Evolutionary conservation across 2,113 vertebrate genomes (phyloP), one percentile per base, ranked within the genome.

Genomic region (Ophthalmolycus amberensis): DNA sequence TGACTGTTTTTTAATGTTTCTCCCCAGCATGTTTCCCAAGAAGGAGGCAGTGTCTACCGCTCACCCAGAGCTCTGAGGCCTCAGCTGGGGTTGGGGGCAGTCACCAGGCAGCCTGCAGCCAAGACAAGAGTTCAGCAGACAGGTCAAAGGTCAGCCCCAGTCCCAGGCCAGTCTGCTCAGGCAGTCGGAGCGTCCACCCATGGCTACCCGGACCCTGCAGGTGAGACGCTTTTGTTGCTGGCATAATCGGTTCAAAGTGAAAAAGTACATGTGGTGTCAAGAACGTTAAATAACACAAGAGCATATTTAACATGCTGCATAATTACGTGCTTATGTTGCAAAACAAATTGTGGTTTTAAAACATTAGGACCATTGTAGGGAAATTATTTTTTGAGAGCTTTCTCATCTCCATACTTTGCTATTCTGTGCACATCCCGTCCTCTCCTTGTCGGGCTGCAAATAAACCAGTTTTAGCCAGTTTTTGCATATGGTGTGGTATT

Each of bases 41-140:
- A 94, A 5, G 88, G 78, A 29, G 92, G 96, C 9, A 93, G 91
- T 65, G 94, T 96, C 77, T 97, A 96, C 83, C 95, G 95, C 16
- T 96, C 97, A 25, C 95, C 98, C 87, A 96, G 97, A 95, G 94
- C 96, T 25, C 93, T 97, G 32, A 96, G 96, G 87, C 97, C 98
- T 72, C 98, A 99, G 92, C 38, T 99, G 52, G 97, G 98, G 20
- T 89, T 99, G 75, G 97, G 97, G 0, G 97, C 96, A 0, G 95
- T 98, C 89, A 96, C 95, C 77, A 95, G 97, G 77, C 91, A 98
- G 69, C 97, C 98, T 0, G 95, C 96, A 52, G 89, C 96, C 52
- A 99, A 97, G 88, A 95, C 91, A 76, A 97, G 97, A 90, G 95
- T 95, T 86, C 94, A 96, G 46, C 96, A 97, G 4, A 88, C 95